Base-by-base conservation (phyloP, 2,797 vertebrate genomes). In the Crypturellus tataupa region DNA sequence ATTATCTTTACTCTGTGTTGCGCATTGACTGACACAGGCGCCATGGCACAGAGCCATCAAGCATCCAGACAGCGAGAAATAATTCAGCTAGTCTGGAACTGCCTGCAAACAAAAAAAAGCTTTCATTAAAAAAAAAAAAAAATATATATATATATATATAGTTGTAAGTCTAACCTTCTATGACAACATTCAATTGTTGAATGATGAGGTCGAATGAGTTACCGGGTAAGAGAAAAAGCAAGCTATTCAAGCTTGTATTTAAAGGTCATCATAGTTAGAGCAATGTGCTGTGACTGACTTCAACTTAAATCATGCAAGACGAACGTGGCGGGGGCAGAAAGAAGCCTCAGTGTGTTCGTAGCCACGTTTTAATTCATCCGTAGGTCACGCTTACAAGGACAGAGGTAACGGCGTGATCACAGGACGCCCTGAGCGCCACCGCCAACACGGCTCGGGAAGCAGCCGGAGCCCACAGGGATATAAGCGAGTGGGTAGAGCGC, bases 401-500 rank as follows among this genome's bases (percentile, higher is more conserved):
- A 89, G 80, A 49, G 1, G 0, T 4, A 12, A 2, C 71, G 40
- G 6, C 1, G 4, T 53, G 0, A 33, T 23, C 78, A 14, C 60
- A 65, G 44, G 31, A 42, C 44, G 44, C 18, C 3, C 25, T 40
- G 17, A 63, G 40, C 0, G 0, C 46, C 49, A 51, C 59, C 16
- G 47, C 44, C 29, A 42, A 29, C 51, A 53, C 2, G 68, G 47
- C 63, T 87, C 80, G 3, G 16, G 29, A 47, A 64, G 17, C 37
- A 87, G 37, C 29, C 6, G 21, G 40, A 44, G 29, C 10, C 85
- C 59, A 11, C 1, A 1, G 72, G 75, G 58, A 82, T 44, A 6
- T 1, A 2, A 27, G 4, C 0, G 6, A 63, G 15, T 9, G n/a
- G 68, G 37, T 0, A 18, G 59, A 4, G 10, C 3, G n/a, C 11